Base-by-base conservation (phyloP, 1,140 invertebrate species). In the Heterodera schachtii region DNA sequence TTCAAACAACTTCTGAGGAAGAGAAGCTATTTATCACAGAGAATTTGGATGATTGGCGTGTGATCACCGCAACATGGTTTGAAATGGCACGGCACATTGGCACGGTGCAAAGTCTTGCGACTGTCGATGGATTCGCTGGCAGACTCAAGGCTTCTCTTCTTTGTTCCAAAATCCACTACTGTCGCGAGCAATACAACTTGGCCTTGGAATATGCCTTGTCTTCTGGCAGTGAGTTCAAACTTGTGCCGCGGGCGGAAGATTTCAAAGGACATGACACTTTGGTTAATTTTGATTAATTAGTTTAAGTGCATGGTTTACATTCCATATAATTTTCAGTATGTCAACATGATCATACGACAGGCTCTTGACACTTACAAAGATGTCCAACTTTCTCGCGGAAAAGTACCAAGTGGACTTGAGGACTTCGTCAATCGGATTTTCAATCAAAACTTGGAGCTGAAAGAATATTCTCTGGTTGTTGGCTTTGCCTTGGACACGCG, bases 401-500 rank as follows among this genome's bases (percentile, higher is more conserved):
- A 31, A 70, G 5, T 67, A 92, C 1, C 94, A 97, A 84, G 96
- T 98, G 91, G 92, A 94, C 91, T 99, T 76, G 95, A 97, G 90
- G 94, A 93, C 2, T 96, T 99, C 85, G 96, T 99, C 0, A 95
- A 98, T 90, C 93, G 95, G 73, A 98, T 99, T 95, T 98, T 99
- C 90, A 94, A 96, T 86, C 92, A 96, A 47, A 88, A 83, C 43
- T 41, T 88, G 52, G 81, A 86, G 43, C 83, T 83, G 41, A 64
- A 77, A 19, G 87, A 88, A 16, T 81, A 84, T 60, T 80, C 85
- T 57, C 85, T 81, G 60, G 87, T 89, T n/a, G 86, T 88, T 67
- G 87, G 85, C 1, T 73, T 88, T 13, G 86, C 83, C 43, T 78
- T 88, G 13, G 87, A 88, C 31, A 89, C 87, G n/a, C 75, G 81